These are phyloP conservation scores for Macroramphosus scolopax DNA, from an alignment of 2,797 vertebrate genomes.

Conservation along the genomic window DNA sequence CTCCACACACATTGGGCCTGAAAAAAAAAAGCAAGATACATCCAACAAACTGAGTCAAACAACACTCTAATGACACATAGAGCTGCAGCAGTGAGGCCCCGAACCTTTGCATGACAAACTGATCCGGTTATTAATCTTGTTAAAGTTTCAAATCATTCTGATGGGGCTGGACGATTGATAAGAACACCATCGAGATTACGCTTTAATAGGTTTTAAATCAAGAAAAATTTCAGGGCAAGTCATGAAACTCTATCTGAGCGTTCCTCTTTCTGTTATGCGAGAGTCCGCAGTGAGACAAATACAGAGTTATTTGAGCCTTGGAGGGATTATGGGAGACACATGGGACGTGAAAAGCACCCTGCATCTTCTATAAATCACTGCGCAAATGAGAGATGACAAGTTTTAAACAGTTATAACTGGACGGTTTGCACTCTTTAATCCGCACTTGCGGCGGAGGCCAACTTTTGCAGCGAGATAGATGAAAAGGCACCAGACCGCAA, in stretches of 20 bases:
- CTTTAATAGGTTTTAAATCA: constrained; percentile 65
- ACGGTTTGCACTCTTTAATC: constrained; percentile 66
- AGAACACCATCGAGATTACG: constrained; percentile 53
- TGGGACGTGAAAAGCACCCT: constrained; percentile 63
- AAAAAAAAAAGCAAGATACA: constrained; percentile 36
- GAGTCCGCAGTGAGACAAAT: constrained; percentile 61
- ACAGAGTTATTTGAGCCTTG: constrained; percentile 59
- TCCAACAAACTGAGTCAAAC: constrained; percentile 31
- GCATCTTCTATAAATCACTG: constrained; percentile 65
- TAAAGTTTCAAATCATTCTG: constrained; percentile 50
- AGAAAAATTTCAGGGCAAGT: constrained; percentile 54
- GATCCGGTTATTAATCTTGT: constrained; percentile 36
- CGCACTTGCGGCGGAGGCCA: constrained; percentile 34
- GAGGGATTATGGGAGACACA: constrained; percentile 60
- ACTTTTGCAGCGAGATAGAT: constrained; percentile 51
- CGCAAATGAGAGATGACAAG: constrained; percentile 72
- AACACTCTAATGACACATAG: constrained; percentile 13
- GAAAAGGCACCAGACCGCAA: constrained; percentile 62
- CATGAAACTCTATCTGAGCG: constrained; percentile 62
- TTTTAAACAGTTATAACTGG: constrained; percentile 63
- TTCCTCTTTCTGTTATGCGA: constrained; percentile 39
- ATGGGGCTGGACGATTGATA: constrained; percentile 53
- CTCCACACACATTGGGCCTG: constrained; percentile 93
- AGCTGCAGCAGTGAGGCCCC: constrained; percentile 17
- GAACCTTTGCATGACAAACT: constrained; percentile 40